These are phyloP conservation scores for Kryptopterus vitreolus DNA, from an alignment of 2,797 vertebrate species.

Conservation along the genomic window DNA sequence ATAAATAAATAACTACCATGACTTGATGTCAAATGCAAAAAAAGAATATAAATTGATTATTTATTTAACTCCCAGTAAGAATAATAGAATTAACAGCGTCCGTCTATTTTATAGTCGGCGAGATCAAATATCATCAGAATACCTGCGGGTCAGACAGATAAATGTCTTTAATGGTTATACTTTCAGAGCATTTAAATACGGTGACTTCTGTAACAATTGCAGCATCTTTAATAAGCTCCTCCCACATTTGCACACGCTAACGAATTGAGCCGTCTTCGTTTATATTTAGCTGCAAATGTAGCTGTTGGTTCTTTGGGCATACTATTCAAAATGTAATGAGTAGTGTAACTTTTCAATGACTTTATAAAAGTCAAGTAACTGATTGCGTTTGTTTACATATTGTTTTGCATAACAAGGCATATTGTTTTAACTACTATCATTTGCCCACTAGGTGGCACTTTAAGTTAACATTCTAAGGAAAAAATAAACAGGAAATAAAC, in stretches of 20 bases:
- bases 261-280: neutral
- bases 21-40: conserved; percentile 14
- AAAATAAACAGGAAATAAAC: too few species aligned
- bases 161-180: neutral
- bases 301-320: too few species aligned
- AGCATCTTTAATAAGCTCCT: neutral
- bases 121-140: too few species aligned
- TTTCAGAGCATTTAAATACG: neutral
- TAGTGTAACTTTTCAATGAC: too few species aligned
- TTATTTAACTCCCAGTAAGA: neutral
- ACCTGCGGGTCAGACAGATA: neutral
- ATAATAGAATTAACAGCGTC: neutral
- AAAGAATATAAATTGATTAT: neutral
- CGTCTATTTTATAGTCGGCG: neutral
- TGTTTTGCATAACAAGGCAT: too few species aligned
- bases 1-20: neutral
- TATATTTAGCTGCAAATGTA: neutral
- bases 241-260: neutral
- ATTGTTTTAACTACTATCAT: too few species aligned
- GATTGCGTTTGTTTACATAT: too few species aligned
- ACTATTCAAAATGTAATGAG: too few species aligned
- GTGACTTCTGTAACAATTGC: neutral
- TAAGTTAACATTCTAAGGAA: too few species aligned
- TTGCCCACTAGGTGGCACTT: too few species aligned
- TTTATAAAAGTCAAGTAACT: too few species aligned